Conservation (phyloP, 2,113 vertebrate genomes). For the Calonectris borealis region DNA sequence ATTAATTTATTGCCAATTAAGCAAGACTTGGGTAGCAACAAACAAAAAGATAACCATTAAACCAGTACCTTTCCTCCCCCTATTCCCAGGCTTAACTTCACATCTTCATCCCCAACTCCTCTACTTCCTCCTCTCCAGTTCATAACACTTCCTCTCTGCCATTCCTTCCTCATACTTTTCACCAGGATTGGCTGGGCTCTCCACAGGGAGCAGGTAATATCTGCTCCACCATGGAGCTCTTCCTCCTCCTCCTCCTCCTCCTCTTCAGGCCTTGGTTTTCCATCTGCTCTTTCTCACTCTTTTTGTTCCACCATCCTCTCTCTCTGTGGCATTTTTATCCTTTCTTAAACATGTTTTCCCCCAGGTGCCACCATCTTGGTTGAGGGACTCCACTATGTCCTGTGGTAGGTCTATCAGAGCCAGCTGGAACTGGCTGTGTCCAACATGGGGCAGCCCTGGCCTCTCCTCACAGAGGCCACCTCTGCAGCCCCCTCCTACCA, state of each 20-base stretch:
- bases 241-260: background rate
- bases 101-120: background rate
- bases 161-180: background rate
- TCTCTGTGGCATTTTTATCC: background rate
- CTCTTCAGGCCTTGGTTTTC: background rate
- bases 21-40: background rate
- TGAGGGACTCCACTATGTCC: background rate
- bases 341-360: background rate
- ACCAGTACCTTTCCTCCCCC: background rate
- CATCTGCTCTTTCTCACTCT: background rate
- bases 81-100: background rate
- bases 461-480: background rate
- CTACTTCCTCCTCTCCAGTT: background rate
- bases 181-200: background rate
- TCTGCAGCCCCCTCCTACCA: background rate
- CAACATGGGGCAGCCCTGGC: rapidly evolving
- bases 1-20: background rate
- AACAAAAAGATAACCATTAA: background rate
- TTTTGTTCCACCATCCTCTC: background rate
- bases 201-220: background rate
- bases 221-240: background rate
- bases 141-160: background rate
- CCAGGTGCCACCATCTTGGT: rapidly evolving
- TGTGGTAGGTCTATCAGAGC: background rate
- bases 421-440: background rate